Base-by-base conservation (phyloP, 2,888 invertebrate species). In the Myopa tessellatipennis region DNA sequence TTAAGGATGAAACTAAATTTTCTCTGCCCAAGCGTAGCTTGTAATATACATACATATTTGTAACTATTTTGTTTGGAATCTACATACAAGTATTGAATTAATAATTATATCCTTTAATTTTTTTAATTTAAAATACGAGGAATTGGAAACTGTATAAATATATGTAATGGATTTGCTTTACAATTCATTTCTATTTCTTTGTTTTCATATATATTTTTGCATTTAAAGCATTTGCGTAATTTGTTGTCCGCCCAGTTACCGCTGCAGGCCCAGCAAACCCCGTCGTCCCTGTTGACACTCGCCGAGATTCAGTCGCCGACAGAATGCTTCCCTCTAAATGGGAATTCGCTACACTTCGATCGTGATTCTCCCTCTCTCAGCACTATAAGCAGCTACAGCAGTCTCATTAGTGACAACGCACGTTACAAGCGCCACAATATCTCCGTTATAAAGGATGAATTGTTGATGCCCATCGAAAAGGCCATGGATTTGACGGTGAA, bases 381-480 rank as follows among this genome's bases (percentile, higher is more conserved):
- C 58, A 76, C 58, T 38, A 36, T 75, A 5, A 75, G 76, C 68
- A 78, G 75, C 70, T 78, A 68, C 50, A 78, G 65, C 7, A 79
- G 70, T 73, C 45, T 73, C 34, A 40, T 40, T 14, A 70, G 70
- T 65, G 45, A 50, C 60, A 71, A 74, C 10, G 72, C 45, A 3
- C 45, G 10, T 45, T 45, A 45, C 26, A 26, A 26, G 26, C 26
- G 26, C 10, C 45, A 45, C 45, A 45, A 45, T 16, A 77, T 82
- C 45, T 74, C 79, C 4, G 71, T 80, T 60, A 74, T 82, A 14
- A 82, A 82, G n/a, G 79, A 83, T 52, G 73, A 81, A 34, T 45
- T 79, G 5, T 34, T 77, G 36, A 74, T 78, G 40, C 34, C 67
- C 8, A 45, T 45, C 10, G 81, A 80, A 18, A 63, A 80, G 63